Evolutionary conservation across 2,888 invertebrate genomes (phyloP).

Genomic region (Plagodis pulveraria): DNA sequence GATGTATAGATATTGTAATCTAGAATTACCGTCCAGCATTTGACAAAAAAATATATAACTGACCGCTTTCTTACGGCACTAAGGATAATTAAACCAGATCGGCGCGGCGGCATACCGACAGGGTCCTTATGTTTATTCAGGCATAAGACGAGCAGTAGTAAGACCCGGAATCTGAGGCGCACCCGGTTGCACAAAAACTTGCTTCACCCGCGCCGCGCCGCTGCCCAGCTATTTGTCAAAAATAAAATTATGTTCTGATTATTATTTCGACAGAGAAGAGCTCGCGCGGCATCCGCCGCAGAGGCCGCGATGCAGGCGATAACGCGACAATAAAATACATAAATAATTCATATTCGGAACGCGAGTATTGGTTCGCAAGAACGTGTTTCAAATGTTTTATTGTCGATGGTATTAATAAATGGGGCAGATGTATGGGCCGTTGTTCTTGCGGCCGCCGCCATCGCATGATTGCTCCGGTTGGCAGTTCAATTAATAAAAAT

Average conservation of each 20-base stretch:
- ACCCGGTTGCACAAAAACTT: slow-evolving; percentile 60
- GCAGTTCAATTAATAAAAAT: slow-evolving; percentile 76
- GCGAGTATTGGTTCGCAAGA: slow-evolving; percentile 81
- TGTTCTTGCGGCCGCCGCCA: slow-evolving; percentile 53
- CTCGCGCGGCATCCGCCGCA: slow-evolving; percentile 57
- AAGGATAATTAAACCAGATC: slow-evolving; percentile 55
- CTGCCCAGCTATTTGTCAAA: slow-evolving; percentile 81
- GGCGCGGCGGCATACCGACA: slow-evolving; percentile 54
- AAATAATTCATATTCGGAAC: slow-evolving; percentile 78
- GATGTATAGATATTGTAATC: not conserved
- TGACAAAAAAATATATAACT: too few species aligned
- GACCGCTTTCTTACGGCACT: slow-evolving; percentile 33
- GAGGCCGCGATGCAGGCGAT: slow-evolving; percentile 72
- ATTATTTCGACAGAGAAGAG: slow-evolving; percentile 68
- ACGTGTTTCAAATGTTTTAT: slow-evolving; percentile 84
- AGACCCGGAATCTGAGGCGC: slow-evolving; percentile 52
- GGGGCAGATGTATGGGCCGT: slow-evolving; percentile 71
- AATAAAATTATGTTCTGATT: slow-evolving; percentile 81
- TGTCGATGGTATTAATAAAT: slow-evolving; percentile 76
- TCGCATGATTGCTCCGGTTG: slow-evolving; percentile 57
- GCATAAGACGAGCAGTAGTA: slow-evolving; percentile 39
- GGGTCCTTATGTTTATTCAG: slow-evolving; percentile 60
- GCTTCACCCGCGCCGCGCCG: slow-evolving; percentile 51
- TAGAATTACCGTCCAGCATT: too few species aligned
- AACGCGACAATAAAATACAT: slow-evolving; percentile 82